Base-by-base conservation (phyloP, 2,888 invertebrate genomes). In the Holacanthella duospinosa region DNA sequence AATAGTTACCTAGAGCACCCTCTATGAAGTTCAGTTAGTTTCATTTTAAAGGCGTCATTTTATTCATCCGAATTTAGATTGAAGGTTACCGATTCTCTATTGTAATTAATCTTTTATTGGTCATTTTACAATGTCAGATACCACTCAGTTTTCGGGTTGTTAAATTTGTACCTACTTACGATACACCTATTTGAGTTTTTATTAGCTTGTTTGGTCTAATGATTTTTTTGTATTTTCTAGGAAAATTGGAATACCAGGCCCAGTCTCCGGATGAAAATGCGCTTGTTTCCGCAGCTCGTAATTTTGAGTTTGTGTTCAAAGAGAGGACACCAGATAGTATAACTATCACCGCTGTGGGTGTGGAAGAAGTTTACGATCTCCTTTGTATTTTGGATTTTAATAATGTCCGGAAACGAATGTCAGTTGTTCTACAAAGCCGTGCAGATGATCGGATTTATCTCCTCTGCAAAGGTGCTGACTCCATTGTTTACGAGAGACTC, bases 241-340 rank as follows among this genome's bases (percentile, higher is more conserved):
- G 79, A 0, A 82, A 84, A 74, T 80, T 91, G 67, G 86, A 87
- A 75, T 90, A 91, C 78, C 93, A 85, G 81, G 97, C 99, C 25
- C 97, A 99, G 78, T 96, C 95, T 65, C 99, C 99, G 0, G 99
- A 99, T 78, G 99, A 99, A 78, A 87, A 91, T 55, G 99, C 99
- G 1, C 82, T 99, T 43, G 97, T 97, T 25, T 92, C 94, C 16
- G 97, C 99, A 1, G 97, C 99, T 2, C 83, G 97, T 74, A 97
- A 97, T 80, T 99, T 99, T 80, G 97, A 97, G 74, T 97, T 94
- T 80, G 96, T 96, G 68, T 99, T 99, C 80, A 89, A 87, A 80
- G 91, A 93, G 78, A 84, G 90, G 76, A 85, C 90, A 76, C 91
- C 93, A 70, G 90, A 90, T 81, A 91, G 88, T 81, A 92, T 93